Evolutionary conservation across 2,113 vertebrate genomes (phyloP).

Genomic region (Sturnus vulgaris): DNA sequence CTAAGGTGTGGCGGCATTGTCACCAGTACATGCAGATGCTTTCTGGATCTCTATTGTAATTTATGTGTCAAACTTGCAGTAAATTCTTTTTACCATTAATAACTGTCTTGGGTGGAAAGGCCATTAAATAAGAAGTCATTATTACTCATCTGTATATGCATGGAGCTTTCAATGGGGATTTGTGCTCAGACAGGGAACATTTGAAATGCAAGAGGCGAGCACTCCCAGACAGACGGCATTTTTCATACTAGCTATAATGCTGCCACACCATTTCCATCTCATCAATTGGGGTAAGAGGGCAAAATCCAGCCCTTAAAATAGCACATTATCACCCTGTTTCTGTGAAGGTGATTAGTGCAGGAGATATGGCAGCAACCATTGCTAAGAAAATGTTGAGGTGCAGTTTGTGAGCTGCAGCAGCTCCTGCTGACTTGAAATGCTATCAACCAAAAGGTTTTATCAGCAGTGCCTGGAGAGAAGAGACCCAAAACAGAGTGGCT

Average conservation of each 20-base stretch:
- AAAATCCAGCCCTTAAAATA: neutral
- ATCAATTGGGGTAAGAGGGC: neutral
- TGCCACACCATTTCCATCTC: neutral
- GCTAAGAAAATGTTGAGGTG: neutral
- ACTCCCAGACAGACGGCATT: rapidly evolving
- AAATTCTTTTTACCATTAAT: neutral
- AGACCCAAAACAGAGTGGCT: neutral
- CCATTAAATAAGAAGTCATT: neutral
- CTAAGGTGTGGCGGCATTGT: neutral
- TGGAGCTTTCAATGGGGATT: neutral
- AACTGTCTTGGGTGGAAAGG: neutral
- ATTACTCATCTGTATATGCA: neutral
- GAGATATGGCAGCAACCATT: neutral
- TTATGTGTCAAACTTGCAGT: neutral
- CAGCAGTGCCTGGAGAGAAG: neutral
- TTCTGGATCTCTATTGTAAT: neutral
- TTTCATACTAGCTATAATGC: neutral
- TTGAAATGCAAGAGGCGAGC: neutral
- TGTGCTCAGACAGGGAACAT: neutral
- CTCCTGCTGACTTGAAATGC: neutral
- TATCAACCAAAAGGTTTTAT: neutral
- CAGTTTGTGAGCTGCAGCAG: neutral
- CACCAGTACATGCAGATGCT: neutral
- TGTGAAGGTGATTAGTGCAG: neutral
- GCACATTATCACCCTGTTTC: neutral